Evolutionary conservation across 1,140 invertebrate species (phyloP).

Genomic region (Rhagoletis zephyria): DNA sequence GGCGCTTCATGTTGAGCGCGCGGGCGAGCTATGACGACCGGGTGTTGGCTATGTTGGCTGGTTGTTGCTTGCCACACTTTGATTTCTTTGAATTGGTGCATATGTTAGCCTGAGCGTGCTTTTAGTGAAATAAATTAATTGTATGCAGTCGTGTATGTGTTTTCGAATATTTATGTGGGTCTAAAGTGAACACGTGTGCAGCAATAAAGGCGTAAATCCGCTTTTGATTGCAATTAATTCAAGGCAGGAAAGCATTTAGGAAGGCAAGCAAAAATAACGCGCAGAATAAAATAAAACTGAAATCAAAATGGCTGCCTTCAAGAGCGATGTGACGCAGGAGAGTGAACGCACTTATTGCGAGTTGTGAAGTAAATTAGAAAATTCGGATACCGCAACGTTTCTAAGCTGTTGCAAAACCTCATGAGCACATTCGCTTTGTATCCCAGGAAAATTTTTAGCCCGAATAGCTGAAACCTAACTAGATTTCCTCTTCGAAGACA

Average conservation of each 20-base stretch:
- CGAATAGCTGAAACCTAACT: too few relatives aligned
- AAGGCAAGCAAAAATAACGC: background rate
- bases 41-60: background rate
- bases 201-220: constrained; percentile 49
- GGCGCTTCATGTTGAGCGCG: background rate
- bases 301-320: background rate
- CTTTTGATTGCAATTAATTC: constrained; percentile 37
- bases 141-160: background rate
- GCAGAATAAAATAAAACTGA: background rate
- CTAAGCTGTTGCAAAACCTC: too few relatives aligned
- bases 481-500: too few relatives aligned
- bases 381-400: too few relatives aligned
- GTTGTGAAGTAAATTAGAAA: too few relatives aligned
- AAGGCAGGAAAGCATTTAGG: background rate
- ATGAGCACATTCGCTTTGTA: too few relatives aligned
- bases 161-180: background rate
- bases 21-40: background rate
- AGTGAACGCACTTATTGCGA: too few relatives aligned
- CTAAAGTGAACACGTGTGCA: constrained; percentile 40
- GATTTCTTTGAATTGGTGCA: constrained; percentile 29
- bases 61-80: constrained; percentile 16
- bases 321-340: background rate
- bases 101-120: constrained; percentile 31
- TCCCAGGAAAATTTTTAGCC: too few relatives aligned
- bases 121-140: constrained; percentile 34